Evolutionary conservation across 2,797 vertebrate genomes (phyloP).

Genomic region (Ibycter americanus): DNA sequence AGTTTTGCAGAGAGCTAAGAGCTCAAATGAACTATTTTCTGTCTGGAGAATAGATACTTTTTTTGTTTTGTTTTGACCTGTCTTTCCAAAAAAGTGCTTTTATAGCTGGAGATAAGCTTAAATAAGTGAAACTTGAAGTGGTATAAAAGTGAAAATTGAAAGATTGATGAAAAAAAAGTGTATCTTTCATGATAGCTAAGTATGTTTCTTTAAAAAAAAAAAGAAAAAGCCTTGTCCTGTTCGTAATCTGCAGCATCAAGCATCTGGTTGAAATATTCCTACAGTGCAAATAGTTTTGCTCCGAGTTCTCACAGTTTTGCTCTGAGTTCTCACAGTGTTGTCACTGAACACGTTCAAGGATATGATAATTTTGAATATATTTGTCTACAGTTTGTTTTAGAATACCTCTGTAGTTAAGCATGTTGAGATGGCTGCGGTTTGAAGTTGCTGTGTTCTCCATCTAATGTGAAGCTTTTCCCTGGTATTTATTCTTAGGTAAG

Average conservation of each 20-base stretch:
- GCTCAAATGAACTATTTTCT: neutral
- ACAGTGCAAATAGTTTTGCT: neutral
- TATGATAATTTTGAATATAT: slow-evolving; percentile 6
- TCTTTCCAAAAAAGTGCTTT: neutral
- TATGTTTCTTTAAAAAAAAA: neutral
- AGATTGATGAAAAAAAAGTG: neutral
- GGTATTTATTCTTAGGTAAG: neutral
- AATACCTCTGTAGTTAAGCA: neutral
- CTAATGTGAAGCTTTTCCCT: neutral
- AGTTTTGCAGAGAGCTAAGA: neutral
- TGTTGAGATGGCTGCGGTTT: slow-evolving; percentile 8
- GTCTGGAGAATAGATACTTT: neutral
- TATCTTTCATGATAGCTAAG: neutral
- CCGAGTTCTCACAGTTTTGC: neutral
- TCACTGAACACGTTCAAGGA: neutral
- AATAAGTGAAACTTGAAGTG: neutral
- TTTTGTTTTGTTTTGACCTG: neutral
- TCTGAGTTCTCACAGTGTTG: neutral
- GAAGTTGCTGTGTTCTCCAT: neutral
- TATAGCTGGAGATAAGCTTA: neutral
- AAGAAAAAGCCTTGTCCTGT: no score
- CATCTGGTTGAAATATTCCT: neutral
- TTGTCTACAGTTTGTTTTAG: slow-evolving; percentile 18
- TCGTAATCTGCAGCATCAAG: neutral
- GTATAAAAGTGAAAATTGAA: neutral